A percentile compares a stretch with the other conserved stretches of the same genome.
phyloP scores from a whole-genome alignment of 2,888 invertebrate species.

The Endomychus coccineus region DNA sequence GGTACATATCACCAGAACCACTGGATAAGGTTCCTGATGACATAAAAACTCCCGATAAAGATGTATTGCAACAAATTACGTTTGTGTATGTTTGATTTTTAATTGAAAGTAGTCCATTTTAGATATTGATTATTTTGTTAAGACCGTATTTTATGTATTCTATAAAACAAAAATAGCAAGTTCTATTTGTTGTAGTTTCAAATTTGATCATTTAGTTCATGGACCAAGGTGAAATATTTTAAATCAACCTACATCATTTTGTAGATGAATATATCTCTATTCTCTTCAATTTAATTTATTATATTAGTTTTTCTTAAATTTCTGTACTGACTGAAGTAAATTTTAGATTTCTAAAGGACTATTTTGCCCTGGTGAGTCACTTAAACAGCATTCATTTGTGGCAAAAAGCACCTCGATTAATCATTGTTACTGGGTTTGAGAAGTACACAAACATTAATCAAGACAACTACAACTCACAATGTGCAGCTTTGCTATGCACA shows the following conservation, averaged over 20 bases:
- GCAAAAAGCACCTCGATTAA: conserved; percentile 32
- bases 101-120: neutral
- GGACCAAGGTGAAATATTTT: conserved; percentile 1
- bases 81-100: conserved; percentile 35
- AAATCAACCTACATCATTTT: too few relatives aligned
- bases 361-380: conserved; percentile 33
- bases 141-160: neutral
- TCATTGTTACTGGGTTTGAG: conserved; percentile 34
- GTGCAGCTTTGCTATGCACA: conserved; percentile 30
- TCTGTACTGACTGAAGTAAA: too few relatives aligned
- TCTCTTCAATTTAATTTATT: too few relatives aligned
- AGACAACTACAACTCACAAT: conserved; percentile 21
- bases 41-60: conserved; percentile 31
- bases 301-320: neutral
- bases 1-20: conserved; percentile 36
- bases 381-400: conserved; percentile 36
- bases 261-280: too few relatives aligned
- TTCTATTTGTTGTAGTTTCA: too few relatives aligned
- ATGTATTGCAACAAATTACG: conserved; percentile 35
- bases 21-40: conserved; percentile 34
- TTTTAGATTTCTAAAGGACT: conserved; percentile 37
- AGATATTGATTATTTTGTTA: neutral
- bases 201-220: too few relatives aligned
- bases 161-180: too few relatives aligned
- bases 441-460: conserved; percentile 27